Percentiles rank a stretch among this genome's conserved stretches.
phyloP scores from a whole-genome alignment of 2,113 vertebrate species.

The Gobiocypris rarus region DNA sequence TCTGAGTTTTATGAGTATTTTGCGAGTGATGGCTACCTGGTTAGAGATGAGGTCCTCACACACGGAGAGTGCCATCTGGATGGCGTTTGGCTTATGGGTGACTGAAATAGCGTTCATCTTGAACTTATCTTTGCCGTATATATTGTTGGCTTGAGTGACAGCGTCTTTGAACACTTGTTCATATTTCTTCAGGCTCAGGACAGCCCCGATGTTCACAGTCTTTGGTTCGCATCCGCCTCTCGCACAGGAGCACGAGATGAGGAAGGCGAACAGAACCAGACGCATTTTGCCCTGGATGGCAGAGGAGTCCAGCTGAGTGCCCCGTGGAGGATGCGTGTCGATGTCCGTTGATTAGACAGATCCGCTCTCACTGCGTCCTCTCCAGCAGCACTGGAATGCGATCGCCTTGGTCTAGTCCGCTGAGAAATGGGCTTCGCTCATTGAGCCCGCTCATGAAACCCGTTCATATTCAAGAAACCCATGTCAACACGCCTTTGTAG shows the following conservation, averaged over 20 bases:
- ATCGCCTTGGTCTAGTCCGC: constrained; percentile 41
- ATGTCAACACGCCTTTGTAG: constrained; percentile 15
- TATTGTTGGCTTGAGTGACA: constrained; percentile 88
- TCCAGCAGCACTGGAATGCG: constrained; percentile 54
- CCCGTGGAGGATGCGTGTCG: constrained; percentile 39
- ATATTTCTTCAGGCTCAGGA: constrained; percentile 93
- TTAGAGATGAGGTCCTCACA: constrained; percentile 98
- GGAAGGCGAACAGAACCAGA: constrained; percentile 84
- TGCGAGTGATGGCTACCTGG: constrained; percentile 78
- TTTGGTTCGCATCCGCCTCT: constrained; percentile 90
- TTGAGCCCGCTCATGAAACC: constrained; percentile 4
- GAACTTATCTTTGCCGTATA: constrained; percentile 90
- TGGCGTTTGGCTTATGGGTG: constrained; percentile 95
- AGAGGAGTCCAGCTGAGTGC: constrained; percentile 31
- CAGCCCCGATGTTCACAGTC: constrained; percentile 91
- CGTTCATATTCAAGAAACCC: neutral
- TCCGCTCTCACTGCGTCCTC: constrained; percentile 34
- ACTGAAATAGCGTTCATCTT: constrained; percentile 97
- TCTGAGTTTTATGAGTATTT: neutral
- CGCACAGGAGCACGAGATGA: constrained; percentile 87
- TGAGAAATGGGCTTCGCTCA: constrained; percentile 38
- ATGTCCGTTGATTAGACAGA: constrained; percentile 41
- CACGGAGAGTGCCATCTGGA: constrained; percentile 97
- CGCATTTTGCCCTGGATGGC: constrained; percentile 73
- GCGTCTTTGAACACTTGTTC: constrained; percentile 95